Percentiles rank a stretch among this genome's conserved stretches.
These are phyloP conservation scores for Bos indicus DNA, from an alignment of 2,113 vertebrate species.

Conservation along the genomic window DNA sequence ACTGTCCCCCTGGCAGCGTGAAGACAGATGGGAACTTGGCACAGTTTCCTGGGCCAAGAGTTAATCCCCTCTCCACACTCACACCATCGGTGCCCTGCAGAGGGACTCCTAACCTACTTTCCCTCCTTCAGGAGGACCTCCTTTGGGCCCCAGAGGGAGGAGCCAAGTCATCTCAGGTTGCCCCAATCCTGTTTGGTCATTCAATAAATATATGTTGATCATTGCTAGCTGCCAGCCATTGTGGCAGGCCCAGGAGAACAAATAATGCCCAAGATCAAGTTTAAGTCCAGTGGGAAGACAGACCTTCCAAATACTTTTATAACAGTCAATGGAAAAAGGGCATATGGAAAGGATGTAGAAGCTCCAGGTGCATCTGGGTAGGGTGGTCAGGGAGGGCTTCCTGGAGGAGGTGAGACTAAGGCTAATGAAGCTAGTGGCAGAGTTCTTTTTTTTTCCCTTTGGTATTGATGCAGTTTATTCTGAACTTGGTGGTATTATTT, in stretches of 20 bases:
- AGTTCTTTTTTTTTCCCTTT: neutral
- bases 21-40: neutral
- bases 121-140: neutral
- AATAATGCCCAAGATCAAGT: neutral
- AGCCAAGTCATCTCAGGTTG: neutral
- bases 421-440: neutral
- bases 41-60: neutral
- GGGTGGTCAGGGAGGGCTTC: neutral
- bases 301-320: neutral
- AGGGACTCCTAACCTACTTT: neutral
- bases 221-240: neutral
- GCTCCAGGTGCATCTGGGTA: neutral
- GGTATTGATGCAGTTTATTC: neutral
- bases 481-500: neutral
- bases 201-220: neutral
- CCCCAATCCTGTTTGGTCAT: neutral
- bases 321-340: neutral
- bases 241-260: neutral
- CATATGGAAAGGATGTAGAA: neutral
- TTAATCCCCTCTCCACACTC: neutral
- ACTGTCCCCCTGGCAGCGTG: fast-evolving
- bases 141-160: neutral
- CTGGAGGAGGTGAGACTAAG: neutral
- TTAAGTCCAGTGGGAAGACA: neutral
- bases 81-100: fast-evolving